phyloP scores from a whole-genome alignment of 2,888 invertebrate genomes.

The Scaptomyza cyrtandrae region DNA sequence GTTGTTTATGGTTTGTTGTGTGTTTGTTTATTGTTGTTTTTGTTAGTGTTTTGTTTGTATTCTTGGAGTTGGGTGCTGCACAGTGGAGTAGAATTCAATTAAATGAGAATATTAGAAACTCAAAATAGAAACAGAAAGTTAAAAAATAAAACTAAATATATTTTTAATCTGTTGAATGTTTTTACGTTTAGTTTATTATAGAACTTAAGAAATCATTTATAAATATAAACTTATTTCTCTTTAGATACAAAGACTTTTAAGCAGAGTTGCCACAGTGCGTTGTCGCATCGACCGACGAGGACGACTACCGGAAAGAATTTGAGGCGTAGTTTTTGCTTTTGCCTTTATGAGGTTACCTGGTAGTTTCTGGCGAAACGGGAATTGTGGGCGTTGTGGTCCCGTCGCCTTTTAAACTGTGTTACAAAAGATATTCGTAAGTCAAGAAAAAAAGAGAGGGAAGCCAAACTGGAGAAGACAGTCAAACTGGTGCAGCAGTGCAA shows the following conservation, averaged over 20 bases:
- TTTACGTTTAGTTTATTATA: too few relatives aligned
- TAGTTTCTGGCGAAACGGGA: constrained; percentile 45
- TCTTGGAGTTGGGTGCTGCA: background rate
- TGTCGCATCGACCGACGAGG: constrained; percentile 14
- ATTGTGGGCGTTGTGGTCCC: constrained; percentile 35
- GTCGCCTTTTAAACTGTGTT: constrained; percentile 53
- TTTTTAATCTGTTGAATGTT: too few relatives aligned
- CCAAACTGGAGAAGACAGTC: constrained; percentile 38
- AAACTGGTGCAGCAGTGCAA: constrained; percentile 71
- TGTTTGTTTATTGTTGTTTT: constrained; percentile 57
- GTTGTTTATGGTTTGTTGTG: constrained; percentile 30
- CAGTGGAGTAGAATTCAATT: constrained; percentile 1
- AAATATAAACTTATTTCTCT: too few relatives aligned
- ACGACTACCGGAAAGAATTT: constrained; percentile 63
- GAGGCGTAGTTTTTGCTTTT: constrained; percentile 58
- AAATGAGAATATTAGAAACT: background rate
- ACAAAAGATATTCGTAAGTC: constrained; percentile 24
- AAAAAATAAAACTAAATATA: background rate
- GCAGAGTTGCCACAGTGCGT: background rate
- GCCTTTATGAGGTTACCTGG: constrained; percentile 66
- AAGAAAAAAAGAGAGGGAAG: background rate
- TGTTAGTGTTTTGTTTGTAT: constrained; percentile 5
- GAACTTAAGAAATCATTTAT: too few relatives aligned
- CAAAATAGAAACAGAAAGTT: too few relatives aligned
- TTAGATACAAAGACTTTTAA: too few relatives aligned